Conservation (phyloP, 2,797 vertebrate genomes). For the Austrolebias charrua region DNA sequence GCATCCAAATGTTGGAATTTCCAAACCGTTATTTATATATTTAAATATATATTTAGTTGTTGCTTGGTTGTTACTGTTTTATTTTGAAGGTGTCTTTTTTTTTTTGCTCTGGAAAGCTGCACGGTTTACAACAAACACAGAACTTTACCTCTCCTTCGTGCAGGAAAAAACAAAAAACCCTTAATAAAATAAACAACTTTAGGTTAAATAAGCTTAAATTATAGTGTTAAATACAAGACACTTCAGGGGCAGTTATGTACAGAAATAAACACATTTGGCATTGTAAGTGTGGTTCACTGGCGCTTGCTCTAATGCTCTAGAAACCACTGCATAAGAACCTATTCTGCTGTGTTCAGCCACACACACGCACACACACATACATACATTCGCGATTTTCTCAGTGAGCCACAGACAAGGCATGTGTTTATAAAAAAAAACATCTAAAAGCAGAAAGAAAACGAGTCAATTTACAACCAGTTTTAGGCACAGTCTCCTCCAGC, state of each 20-base stretch:
- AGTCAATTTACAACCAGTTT: constrained; percentile 80
- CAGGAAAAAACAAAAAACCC: constrained; percentile 81
- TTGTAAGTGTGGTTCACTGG: constrained; percentile 80
- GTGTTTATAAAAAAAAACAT: constrained; percentile 81
- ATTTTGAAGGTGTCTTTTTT: constrained; percentile 29
- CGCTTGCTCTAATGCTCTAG: constrained; percentile 73
- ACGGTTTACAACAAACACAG: constrained; percentile 83
- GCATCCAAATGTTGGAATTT: constrained; percentile 91
- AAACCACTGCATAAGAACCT: constrained; percentile 76
- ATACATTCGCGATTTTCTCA: constrained; percentile 57
- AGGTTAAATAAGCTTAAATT: constrained; percentile 99
- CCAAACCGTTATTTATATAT: constrained; percentile 81
- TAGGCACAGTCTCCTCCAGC: constrained; percentile 90
- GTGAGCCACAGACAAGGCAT: constrained; percentile 91
- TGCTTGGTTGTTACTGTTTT: constrained; percentile 17
- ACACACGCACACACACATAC: constrained; percentile 26
- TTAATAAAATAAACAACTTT: constrained; percentile 87
- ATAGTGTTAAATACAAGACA: constrained; percentile 97
- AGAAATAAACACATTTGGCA: constrained; percentile 91
- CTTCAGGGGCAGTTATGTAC: constrained; percentile 91
- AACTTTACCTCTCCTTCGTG: constrained; percentile 81
- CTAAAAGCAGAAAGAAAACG: constrained; percentile 59
- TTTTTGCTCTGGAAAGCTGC: constrained; percentile 80
- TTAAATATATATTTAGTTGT: constrained; percentile 73
- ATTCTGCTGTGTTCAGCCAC: constrained; percentile 72